phyloP scores from a whole-genome alignment of 2,113 vertebrate species.

The Crotalus tigris region DNA sequence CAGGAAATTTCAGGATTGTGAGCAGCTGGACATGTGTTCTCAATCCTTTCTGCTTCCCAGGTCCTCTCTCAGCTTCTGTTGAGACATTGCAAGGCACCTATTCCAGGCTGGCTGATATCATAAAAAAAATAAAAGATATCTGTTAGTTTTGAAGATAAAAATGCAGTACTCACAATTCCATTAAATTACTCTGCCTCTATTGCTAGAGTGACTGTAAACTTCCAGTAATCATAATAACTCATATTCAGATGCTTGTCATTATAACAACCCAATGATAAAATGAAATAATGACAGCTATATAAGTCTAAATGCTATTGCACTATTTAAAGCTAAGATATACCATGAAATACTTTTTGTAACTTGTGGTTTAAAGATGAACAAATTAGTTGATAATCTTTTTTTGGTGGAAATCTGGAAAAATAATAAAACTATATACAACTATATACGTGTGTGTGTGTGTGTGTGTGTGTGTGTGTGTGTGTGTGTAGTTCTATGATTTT shows the following conservation, averaged over 20 bases:
- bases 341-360: too few relatives aligned
- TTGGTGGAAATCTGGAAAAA: too few relatives aligned
- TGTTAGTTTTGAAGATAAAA: background rate
- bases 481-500: too few relatives aligned
- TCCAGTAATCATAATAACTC: background rate
- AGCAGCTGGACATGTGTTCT: background rate
- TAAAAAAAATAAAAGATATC: background rate
- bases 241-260: background rate
- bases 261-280: conserved; percentile 9
- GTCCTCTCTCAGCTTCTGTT: background rate
- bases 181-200: background rate
- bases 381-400: too few relatives aligned
- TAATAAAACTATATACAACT: too few relatives aligned
- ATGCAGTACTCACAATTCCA: background rate
- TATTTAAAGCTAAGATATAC: too few relatives aligned
- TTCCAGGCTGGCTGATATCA: background rate
- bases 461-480: too few relatives aligned
- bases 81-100: background rate
- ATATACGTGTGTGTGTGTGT: too few relatives aligned
- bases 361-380: too few relatives aligned
- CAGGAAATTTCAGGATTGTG: background rate
- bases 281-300: background rate
- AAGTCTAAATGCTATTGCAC: too few relatives aligned
- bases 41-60: background rate
- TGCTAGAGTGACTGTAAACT: background rate